Evolutionary conservation across 2,797 vertebrate species (phyloP).

Genomic region (Arnoldichthys spilopterus): DNA sequence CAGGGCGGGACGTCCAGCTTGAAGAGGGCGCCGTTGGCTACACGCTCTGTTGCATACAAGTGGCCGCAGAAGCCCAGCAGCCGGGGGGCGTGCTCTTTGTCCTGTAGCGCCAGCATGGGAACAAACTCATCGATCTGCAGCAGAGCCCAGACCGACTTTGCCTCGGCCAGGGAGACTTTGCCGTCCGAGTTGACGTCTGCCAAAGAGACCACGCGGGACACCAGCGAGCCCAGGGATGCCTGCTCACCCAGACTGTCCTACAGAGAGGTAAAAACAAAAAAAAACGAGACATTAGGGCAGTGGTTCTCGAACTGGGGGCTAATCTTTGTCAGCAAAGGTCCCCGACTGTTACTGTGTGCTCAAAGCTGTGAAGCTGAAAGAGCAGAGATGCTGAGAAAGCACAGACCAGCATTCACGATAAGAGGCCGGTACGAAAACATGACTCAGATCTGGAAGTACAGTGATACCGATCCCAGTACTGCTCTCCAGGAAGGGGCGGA

Average conservation of each 20-base stretch:
- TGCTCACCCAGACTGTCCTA: slow-evolving; percentile 93
- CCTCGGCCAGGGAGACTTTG: slow-evolving; percentile 93
- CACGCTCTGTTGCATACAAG: slow-evolving; percentile 89
- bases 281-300: background rate
- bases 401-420: no score
- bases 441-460: no score
- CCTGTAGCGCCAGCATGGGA: slow-evolving; percentile 89
- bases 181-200: slow-evolving; percentile 90
- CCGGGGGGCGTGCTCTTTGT: slow-evolving; percentile 90
- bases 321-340: no score
- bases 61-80: slow-evolving; percentile 94
- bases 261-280: background rate
- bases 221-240: slow-evolving; percentile 83
- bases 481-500: no score
- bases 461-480: no score
- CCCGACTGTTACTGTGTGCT: no score
- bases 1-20: slow-evolving; percentile 82
- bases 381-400: no score
- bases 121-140: slow-evolving; percentile 94
- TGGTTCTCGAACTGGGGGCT: no score
- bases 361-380: no score
- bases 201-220: slow-evolving; percentile 85
- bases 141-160: slow-evolving; percentile 95
- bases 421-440: no score
- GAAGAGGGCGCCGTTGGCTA: slow-evolving; percentile 85